phyloP scores from a whole-genome alignment of 1,140 invertebrate species.

The Oreohelix idahoensis region DNA sequence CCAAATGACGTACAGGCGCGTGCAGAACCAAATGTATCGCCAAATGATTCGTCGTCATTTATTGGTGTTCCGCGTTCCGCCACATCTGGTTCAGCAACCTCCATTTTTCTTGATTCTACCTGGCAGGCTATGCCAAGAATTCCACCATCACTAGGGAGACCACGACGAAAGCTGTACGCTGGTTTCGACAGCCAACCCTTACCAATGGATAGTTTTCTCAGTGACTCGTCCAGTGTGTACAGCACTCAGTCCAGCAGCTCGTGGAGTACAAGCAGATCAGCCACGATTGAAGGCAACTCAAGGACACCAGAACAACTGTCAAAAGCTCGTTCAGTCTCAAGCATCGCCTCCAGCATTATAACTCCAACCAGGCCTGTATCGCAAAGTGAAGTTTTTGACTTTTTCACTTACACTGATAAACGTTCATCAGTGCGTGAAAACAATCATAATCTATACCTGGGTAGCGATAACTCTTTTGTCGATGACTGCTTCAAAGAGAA shows the following conservation, averaged over 20 bases:
- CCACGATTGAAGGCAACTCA: neutral
- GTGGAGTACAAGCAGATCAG: slow-evolving; percentile 19
- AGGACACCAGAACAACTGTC: neutral
- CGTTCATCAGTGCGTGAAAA: neutral
- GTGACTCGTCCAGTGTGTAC: slow-evolving; percentile 37
- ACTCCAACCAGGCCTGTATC: neutral
- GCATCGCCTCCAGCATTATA: neutral
- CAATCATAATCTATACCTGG: slow-evolving; percentile 16
- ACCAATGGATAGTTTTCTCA: slow-evolving; percentile 36
- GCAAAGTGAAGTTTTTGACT: neutral
- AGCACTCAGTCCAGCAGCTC: slow-evolving; percentile 6
- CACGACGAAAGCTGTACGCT: slow-evolving; percentile 28
- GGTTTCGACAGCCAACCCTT: slow-evolving; percentile 39
- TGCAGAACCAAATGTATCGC: neutral
- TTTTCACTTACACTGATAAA: neutral
- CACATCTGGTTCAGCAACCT: neutral
- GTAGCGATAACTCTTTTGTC: neutral
- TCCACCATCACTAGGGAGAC: slow-evolving; percentile 28
- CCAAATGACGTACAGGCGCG: neutral
- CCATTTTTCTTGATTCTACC: neutral
- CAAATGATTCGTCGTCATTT: neutral
- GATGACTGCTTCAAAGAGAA: neutral
- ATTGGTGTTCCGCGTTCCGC: neutral
- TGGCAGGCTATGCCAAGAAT: neutral
- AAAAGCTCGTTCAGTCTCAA: neutral